These are phyloP conservation scores for Zaprionus lineosus DNA, from an alignment of 2,888 invertebrate genomes.

Conservation along the genomic window DNA sequence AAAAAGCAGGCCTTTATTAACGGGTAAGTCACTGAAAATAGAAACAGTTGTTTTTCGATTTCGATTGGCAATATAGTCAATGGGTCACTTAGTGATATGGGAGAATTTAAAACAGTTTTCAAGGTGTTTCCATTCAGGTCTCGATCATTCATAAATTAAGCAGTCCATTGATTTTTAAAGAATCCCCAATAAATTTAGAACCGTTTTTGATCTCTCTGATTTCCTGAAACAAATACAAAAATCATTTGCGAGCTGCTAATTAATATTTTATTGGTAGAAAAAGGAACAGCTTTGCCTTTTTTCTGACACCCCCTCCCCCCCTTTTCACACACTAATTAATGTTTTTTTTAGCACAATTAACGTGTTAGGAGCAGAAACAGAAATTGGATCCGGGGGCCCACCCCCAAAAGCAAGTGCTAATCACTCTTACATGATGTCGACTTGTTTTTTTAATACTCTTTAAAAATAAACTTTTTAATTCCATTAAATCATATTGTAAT, in stretches of 20 bases:
- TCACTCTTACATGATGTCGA: constrained; percentile 24
- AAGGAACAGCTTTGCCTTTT: constrained; percentile 6
- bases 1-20: too few relatives aligned
- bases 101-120: too few relatives aligned
- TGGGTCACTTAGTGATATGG: too few relatives aligned
- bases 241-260: constrained; percentile 20
- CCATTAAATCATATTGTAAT: constrained; percentile 3
- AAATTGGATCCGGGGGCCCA: constrained; percentile 22
- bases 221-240: constrained; percentile 1
- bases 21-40: too few relatives aligned
- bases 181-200: too few relatives aligned
- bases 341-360: constrained; percentile 39
- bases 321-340: constrained; percentile 36
- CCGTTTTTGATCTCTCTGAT: background rate
- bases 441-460: constrained; percentile 13
- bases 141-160: constrained; percentile 27
- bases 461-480: constrained; percentile 35
- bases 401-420: constrained; percentile 38
- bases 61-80: too few relatives aligned
- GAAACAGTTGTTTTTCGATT: too few relatives aligned
- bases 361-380: constrained; percentile 8
- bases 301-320: too few relatives aligned
- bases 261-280: constrained; percentile 40
- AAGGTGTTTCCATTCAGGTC: constrained; percentile 1
- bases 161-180: background rate